Percentiles rank a stretch among this genome's conserved stretches.
Evolutionary conservation across 2,888 invertebrate genomes (phyloP).

Genomic region (Phytoseiulus persimilis): DNA sequence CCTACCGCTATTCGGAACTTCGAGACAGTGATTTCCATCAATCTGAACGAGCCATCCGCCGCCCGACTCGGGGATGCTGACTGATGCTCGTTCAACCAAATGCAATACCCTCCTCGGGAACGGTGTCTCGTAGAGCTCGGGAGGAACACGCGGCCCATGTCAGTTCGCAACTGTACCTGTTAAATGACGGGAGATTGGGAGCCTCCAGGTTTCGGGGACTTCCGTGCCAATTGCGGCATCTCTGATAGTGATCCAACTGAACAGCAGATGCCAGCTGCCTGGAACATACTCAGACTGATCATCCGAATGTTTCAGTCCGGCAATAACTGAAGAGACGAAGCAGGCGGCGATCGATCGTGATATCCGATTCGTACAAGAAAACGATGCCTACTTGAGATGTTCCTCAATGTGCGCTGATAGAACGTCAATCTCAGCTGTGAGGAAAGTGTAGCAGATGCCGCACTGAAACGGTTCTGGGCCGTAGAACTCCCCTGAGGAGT

Average conservation of each 20-base stretch:
- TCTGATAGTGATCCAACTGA: background rate
- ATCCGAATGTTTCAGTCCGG: background rate
- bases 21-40: too few species aligned
- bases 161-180: background rate
- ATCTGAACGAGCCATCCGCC: too few species aligned
- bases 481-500: background rate
- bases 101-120: too few species aligned
- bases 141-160: too few species aligned
- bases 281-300: background rate
- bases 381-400: background rate
- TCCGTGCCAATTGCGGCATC: background rate
- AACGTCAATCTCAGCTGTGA: background rate
- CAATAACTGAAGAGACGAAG: background rate
- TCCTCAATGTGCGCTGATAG: background rate
- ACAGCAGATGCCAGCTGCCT: background rate
- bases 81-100: too few species aligned
- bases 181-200: background rate
- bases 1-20: too few species aligned
- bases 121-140: too few species aligned
- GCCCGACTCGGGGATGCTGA: too few species aligned
- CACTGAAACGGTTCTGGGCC: background rate
- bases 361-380: background rate
- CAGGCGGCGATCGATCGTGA: background rate
- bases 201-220: background rate
- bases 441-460: background rate